Evolutionary conservation across 1,140 invertebrate genomes (phyloP), one percentile per base, ranked within the genome.

Genomic region (Spodoptera litura): DNA sequence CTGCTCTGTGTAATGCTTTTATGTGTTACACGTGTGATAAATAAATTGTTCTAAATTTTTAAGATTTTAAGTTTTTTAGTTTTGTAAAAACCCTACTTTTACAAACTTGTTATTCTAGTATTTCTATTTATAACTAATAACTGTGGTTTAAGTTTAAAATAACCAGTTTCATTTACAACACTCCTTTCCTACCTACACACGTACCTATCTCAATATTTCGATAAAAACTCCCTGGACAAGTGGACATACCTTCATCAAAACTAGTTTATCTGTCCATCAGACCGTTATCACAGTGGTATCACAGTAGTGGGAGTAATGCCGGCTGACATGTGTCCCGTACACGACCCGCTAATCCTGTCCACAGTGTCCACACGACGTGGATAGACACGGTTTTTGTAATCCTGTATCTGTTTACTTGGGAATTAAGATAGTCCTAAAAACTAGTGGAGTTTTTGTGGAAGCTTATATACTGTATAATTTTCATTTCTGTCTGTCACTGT

Each of bases 241-340:
- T 44, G 9, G 44, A 53, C 56, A 82, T 80, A 84, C 73, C 81
- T 86, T 31, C 66, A 53, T 70, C 66, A 68, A 68, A 68, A 52
- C 44, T 52, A 68, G 44, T 68, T 68, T 52, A 68, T 68, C 64
- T 68, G 44, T 4, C 64, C 64, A 68, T 68, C 64, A 68, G 49
- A 71, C 68, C 68, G 13, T 55, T 71, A 71, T 71, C 68, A 71
- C n/a, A 61, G 35, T 38, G 4, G 44, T 9, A 59, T 59, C 15
- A 59, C 55, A 73, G 49, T 53, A 62, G 72, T 75, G 62, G 11
- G 72, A 49, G 20, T 75, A 59, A 31, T 52, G 38, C 55, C 49
- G 6, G 49, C n/a, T 62, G 72, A 75, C 72, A 75, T 31, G 58
- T 75, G 72, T 75, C 72, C 58, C 25, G 20, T 44, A 52, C 64